A percentile compares a stretch with the other conserved stretches of the same genome.
Evolutionary conservation across 1,140 invertebrate species (phyloP).

Genomic region (Drosophila murphyi): DNA sequence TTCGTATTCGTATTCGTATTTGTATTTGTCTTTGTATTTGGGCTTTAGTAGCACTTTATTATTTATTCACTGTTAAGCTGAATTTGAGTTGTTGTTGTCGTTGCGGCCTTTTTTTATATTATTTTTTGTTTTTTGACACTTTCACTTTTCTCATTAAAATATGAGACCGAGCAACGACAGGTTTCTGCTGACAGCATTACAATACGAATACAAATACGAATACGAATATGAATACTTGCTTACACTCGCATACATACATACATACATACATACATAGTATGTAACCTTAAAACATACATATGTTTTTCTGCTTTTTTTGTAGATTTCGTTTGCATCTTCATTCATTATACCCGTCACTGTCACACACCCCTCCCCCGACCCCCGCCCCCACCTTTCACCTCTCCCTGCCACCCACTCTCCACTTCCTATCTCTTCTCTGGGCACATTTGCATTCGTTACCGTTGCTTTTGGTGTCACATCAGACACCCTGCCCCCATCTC

Average conservation of each 20-base stretch:
- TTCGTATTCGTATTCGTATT: constrained; percentile 16
- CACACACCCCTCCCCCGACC: neutral
- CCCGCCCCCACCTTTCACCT: neutral
- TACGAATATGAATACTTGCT: neutral
- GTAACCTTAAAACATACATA: constrained; percentile 3
- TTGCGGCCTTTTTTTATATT: constrained; percentile 11
- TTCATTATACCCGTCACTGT: constrained; percentile 33
- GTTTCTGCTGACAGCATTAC: constrained; percentile 34
- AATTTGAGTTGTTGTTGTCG: constrained; percentile 13
- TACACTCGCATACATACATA: constrained; percentile 2
- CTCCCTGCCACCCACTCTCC: neutral
- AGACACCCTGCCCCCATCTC: neutral
- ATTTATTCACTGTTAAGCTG: constrained; percentile 73
- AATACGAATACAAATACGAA: constrained; percentile 3
- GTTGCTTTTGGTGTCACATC: neutral
- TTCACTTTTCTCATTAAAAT: constrained; percentile 83
- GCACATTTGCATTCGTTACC: too few relatives aligned
- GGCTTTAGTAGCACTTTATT: constrained; percentile 56
- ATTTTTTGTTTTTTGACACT: constrained; percentile 72
- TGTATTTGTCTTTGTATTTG: constrained; percentile 46
- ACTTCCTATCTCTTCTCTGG: neutral
- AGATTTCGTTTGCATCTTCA: constrained; percentile 60
- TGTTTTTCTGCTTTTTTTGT: neutral
- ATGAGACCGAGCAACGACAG: constrained; percentile 54
- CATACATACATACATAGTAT: neutral